Percentiles rank a stretch among this genome's conserved stretches.
Conservation (phyloP, 2,113 vertebrate genomes). For the Cyprinodon tularosa region DNA sequence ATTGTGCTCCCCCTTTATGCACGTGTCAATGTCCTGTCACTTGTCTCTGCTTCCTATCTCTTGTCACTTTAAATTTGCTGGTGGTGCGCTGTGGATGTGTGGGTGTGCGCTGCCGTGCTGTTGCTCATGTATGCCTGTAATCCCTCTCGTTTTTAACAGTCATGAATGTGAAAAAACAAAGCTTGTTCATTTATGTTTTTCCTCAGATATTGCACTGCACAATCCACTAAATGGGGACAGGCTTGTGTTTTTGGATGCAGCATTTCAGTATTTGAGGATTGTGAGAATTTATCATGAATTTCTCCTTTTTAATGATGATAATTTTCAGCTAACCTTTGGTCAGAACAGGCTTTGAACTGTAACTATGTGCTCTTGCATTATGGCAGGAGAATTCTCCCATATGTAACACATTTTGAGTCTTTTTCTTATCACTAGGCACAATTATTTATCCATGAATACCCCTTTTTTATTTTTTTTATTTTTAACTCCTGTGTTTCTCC, state of each 20-base stretch:
- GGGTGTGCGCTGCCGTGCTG: conserved; percentile 13
- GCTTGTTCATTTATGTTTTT: neutral
- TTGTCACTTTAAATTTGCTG: conserved; percentile 64
- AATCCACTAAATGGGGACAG: neutral
- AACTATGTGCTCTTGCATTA: neutral
- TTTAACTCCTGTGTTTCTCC: neutral
- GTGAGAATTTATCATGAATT: neutral
- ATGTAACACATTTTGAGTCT: neutral
- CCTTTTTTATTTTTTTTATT: neutral
- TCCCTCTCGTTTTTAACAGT: conserved; percentile 19
- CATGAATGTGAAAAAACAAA: neutral
- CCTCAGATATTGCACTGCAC: conserved; percentile 6
- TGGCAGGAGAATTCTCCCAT: too few species aligned
- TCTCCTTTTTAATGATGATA: neutral
- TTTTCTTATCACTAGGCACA: neutral
- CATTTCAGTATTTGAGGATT: neutral
- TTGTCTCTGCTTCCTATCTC: conserved; percentile 54
- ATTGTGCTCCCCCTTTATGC: conserved; percentile 48
- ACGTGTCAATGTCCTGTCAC: conserved; percentile 60
- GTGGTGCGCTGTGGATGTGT: conserved; percentile 31
- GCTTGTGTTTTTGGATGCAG: neutral
- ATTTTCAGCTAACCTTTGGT: neutral
- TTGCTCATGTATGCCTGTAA: conserved; percentile 15
- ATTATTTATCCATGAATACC: neutral
- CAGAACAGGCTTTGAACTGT: neutral